These are phyloP conservation scores for Cheirogaleus medius DNA, from an alignment of 2,113 vertebrate species.

Conservation along the genomic window DNA sequence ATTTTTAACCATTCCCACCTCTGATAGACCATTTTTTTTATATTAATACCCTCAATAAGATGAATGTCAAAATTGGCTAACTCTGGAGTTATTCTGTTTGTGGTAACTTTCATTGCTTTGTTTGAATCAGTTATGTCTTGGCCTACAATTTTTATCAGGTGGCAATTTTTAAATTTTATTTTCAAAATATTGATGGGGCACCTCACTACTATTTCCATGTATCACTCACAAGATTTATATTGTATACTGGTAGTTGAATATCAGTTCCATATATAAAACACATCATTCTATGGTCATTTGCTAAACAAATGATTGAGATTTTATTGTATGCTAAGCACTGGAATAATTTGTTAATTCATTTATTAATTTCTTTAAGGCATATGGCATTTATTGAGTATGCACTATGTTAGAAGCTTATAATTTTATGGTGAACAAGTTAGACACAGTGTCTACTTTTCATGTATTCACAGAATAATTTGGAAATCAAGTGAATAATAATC, in stretches of 20 bases:
- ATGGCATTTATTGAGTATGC: neutral
- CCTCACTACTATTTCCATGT: neutral
- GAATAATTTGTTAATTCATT: neutral
- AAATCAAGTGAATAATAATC: neutral
- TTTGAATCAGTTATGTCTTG: neutral
- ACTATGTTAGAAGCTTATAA: neutral
- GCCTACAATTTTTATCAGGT: neutral
- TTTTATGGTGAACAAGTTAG: neutral
- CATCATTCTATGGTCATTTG: neutral
- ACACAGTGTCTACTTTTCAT: neutral
- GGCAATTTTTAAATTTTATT: neutral
- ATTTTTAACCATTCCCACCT: neutral
- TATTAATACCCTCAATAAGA: neutral
- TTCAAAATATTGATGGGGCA: neutral
- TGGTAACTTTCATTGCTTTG: neutral
- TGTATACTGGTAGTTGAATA: neutral
- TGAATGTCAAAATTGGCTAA: neutral
- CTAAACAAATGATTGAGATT: neutral
- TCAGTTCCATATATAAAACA: neutral
- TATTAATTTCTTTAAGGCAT: neutral
- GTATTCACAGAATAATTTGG: neutral
- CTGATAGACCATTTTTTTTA: neutral
- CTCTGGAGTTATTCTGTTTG: neutral
- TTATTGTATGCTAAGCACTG: neutral
- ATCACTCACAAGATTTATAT: neutral